Base-by-base conservation (phyloP, 2,797 vertebrate species). In the Gephyroberyx darwinii region DNA sequence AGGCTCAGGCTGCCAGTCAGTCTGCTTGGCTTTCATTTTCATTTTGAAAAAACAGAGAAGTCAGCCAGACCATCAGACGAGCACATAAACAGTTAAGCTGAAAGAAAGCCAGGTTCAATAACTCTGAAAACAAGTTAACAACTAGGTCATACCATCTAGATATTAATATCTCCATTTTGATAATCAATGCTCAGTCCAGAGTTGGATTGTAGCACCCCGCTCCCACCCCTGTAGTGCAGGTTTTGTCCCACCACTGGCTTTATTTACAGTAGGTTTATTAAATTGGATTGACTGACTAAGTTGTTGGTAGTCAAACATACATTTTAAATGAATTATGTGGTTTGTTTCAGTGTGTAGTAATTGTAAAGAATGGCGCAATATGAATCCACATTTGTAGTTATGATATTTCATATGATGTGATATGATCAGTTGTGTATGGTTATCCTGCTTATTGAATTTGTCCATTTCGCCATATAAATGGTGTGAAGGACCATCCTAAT, bases 401-500 rank as follows among this genome's bases (percentile, higher is more conserved):
- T 43, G 41, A 43, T 14, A 43, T 43, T 43, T 43, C 4, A 43
- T 43, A 4, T 43, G 3, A 14, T 43, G 13, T n/a, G n/a, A n/a
- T n/a, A 52, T 75, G 1, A 58, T 57, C 22, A 64, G 22, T 12
- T 20, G 20, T n/a, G 30, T 75, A 16, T 50, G n/a, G n/a, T 66
- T 33, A 17, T 65, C 30, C 16, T 31, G 63, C 57, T 66, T 26
- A 26, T 50, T 67, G 31, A 51, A 56, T 65, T 59, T 65, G 37
- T 58, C 57, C 50, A 45, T 50, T 19, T 53, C 10, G 35, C 7
- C 16, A 26, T 4, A 47, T 35, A 35, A 35, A 35, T 35, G 0
- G 8, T 41, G 5, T 37, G 35, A 37, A 37, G 26, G 8, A 37
- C 39, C 39, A 41, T 35, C 33, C 39, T 54, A 16, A 69, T 79